phyloP scores from a whole-genome alignment of 2,797 vertebrate species.

The Cichlasoma orientale region DNA sequence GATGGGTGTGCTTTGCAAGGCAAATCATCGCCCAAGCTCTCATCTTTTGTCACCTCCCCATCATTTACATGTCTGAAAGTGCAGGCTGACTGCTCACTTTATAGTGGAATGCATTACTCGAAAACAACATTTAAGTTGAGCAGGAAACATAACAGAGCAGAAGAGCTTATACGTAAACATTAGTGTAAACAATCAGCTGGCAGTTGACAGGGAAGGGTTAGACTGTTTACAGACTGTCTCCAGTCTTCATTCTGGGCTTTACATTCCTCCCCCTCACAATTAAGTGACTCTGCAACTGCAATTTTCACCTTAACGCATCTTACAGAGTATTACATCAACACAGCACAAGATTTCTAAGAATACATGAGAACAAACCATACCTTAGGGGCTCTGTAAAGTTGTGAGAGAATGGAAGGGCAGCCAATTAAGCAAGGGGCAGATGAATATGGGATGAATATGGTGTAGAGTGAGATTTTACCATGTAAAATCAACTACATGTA shows the following conservation, averaged over 20 bases:
- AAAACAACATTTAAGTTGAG: slow-evolving; percentile 47
- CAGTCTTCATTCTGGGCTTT: background rate
- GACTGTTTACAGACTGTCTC: background rate
- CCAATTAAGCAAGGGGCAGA: slow-evolving; percentile 20
- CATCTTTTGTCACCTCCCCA: slow-evolving; percentile 51
- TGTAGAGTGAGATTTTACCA: background rate
- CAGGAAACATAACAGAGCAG: background rate
- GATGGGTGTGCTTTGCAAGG: slow-evolving; percentile 81
- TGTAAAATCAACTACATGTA: background rate
- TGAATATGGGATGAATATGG: background rate
- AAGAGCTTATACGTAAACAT: background rate
- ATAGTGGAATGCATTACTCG: slow-evolving; percentile 41
- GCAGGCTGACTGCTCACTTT: slow-evolving; percentile 39
- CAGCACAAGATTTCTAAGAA: background rate
- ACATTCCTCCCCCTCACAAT: background rate
- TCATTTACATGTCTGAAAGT: slow-evolving; percentile 65
- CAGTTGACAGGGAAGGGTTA: background rate
- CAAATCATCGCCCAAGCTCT: slow-evolving; percentile 60
- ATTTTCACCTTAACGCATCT: slow-evolving; percentile 3
- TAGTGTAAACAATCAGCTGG: background rate
- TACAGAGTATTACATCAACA: background rate
- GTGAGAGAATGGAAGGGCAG: slow-evolving; percentile 14
- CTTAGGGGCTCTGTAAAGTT: background rate
- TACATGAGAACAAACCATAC: background rate
- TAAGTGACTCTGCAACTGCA: background rate